These are phyloP conservation scores for Cheilosia urbana DNA, from an alignment of 2,888 invertebrate genomes.

Conservation along the genomic window DNA sequence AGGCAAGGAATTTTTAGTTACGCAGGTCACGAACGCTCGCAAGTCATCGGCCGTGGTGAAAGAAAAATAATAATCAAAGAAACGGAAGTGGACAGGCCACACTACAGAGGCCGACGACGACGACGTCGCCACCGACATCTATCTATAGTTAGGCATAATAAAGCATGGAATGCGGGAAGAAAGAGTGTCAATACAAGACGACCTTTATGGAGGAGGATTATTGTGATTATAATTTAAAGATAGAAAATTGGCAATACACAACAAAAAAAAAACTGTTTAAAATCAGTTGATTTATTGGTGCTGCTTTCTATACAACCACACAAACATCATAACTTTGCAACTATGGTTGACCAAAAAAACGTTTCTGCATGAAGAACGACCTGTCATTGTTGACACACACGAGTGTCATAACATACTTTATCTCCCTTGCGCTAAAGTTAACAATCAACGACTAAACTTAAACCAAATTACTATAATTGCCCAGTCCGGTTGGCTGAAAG, in stretches of 20 bases:
- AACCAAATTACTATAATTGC: too few relatives aligned
- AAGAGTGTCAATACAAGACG: neutral
- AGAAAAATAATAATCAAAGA: conserved; percentile 17
- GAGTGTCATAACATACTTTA: too few relatives aligned
- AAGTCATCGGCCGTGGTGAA: neutral
- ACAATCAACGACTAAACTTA: too few relatives aligned
- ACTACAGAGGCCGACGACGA: neutral
- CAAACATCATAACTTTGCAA: too few relatives aligned
- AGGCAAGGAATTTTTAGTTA: conserved; percentile 19
- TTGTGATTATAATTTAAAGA: neutral
- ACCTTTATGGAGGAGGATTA: neutral
- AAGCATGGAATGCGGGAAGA: conserved; percentile 4
- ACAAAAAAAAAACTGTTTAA: too few relatives aligned
- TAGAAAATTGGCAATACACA: neutral
- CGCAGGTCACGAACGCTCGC: conserved; percentile 35
- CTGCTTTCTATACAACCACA: too few relatives aligned
- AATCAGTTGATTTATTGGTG: too few relatives aligned
- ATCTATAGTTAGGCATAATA: neutral
- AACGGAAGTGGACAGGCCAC: conserved; percentile 27
- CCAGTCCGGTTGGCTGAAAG: too few relatives aligned
- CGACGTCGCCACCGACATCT: neutral
- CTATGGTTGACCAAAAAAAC: too few relatives aligned
- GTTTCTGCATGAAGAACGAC: too few relatives aligned
- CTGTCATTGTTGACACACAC: too few relatives aligned
- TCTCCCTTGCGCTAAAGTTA: too few relatives aligned